A percentile compares a stretch with the other conserved stretches of the same genome.
phyloP scores from a whole-genome alignment of 1,140 invertebrate genomes.

The Catajapyx aquilonaris region DNA sequence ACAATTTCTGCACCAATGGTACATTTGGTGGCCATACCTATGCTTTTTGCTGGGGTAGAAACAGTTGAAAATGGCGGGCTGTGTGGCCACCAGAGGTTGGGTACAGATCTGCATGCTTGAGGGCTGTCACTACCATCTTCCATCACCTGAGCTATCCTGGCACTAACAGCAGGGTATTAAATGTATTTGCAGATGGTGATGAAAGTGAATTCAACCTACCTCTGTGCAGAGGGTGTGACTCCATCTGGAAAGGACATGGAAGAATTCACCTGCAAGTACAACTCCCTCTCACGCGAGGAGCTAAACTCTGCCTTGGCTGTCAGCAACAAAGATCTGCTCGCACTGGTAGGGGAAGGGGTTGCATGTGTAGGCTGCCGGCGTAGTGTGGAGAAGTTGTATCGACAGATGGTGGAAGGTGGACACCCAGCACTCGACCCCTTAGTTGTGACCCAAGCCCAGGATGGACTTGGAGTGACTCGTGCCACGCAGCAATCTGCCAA shows the following conservation, averaged over 20 bases:
- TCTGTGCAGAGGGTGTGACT: slow-evolving; percentile 51
- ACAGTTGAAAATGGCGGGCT: not conserved
- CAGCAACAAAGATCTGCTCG: slow-evolving; percentile 55
- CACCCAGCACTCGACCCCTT: slow-evolving; percentile 66
- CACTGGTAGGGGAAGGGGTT: slow-evolving; percentile 64
- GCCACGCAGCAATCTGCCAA: not conserved
- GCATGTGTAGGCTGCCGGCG: slow-evolving; percentile 79
- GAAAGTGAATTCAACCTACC: slow-evolving; percentile 61
- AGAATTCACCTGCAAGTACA: slow-evolving; percentile 58
- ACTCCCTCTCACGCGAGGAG: slow-evolving; percentile 52
- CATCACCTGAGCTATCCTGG: slow-evolving; percentile 9
- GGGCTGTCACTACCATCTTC: slow-evolving; percentile 3
- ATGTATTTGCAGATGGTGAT: slow-evolving; percentile 57
- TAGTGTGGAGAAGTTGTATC: slow-evolving; percentile 70
- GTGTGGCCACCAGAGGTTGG: not conserved
- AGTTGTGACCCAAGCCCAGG: too few relatives aligned
- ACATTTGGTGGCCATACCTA: not conserved
- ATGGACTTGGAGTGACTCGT: slow-evolving; percentile 9
- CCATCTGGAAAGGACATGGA: slow-evolving; percentile 59
- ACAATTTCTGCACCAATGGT: not conserved
- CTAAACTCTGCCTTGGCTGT: slow-evolving; percentile 58
- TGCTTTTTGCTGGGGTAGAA: not conserved
- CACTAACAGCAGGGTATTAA: slow-evolving; percentile 4
- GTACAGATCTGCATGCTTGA: not conserved
- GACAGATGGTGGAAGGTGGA: slow-evolving; percentile 53